Evolutionary conservation across 2,113 vertebrate species (phyloP).

Genomic region (Leptosomus discolor): DNA sequence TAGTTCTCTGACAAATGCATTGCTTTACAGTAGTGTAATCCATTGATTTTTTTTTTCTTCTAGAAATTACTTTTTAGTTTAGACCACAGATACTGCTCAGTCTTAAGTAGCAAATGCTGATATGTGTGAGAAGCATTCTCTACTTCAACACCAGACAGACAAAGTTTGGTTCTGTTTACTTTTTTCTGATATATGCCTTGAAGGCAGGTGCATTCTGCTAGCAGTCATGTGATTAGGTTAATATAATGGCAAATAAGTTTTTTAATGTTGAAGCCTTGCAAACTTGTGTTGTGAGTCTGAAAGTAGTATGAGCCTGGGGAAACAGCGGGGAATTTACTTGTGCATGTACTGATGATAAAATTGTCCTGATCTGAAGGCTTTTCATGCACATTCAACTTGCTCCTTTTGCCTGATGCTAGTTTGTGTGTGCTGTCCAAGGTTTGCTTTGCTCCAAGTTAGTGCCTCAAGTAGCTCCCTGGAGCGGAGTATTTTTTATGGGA

Average conservation of each 20-base stretch:
- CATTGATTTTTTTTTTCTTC: not conserved
- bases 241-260: not conserved
- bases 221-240: not conserved
- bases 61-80: not conserved
- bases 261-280: not conserved
- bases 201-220: not conserved
- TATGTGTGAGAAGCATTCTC: not conserved
- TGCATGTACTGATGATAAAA: not conserved
- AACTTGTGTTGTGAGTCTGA: not conserved
- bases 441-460: not conserved
- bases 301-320: not conserved
- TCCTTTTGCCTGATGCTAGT: not conserved
- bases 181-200: not conserved
- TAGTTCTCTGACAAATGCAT: not conserved
- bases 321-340: not conserved
- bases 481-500: not conserved
- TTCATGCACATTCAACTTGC: not conserved
- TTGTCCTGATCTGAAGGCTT: not conserved
- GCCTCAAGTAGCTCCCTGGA: not conserved
- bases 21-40: not conserved
- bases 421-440: not conserved
- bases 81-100: not conserved
- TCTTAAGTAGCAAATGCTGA: not conserved
- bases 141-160: not conserved
- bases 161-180: not conserved